Percentiles rank a stretch among this genome's conserved stretches.
Evolutionary conservation across 2,888 invertebrate genomes (phyloP).

Genomic region (Hydroisotoma schaefferi): DNA sequence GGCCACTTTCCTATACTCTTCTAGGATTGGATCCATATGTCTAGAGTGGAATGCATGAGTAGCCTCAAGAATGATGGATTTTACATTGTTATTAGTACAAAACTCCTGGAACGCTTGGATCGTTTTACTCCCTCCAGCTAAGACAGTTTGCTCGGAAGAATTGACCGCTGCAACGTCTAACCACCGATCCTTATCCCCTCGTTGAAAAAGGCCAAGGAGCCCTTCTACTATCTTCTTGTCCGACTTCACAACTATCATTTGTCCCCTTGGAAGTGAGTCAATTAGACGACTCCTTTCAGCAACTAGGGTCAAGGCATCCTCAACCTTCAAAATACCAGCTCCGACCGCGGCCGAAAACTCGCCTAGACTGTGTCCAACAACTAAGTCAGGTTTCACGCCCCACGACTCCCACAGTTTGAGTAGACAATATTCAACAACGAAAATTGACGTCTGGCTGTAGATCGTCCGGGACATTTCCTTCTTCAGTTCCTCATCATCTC

Average conservation of each 20-base stretch:
- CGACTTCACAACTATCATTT: conserved; percentile 12
- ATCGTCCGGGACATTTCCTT: not conserved
- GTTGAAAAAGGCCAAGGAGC: no score
- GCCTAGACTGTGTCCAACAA: conserved; percentile 16
- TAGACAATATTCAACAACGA: conserved; percentile 13
- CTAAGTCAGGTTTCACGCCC: conserved; percentile 13
- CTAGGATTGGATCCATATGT: conserved; percentile 15
- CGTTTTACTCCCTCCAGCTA: conserved; percentile 6
- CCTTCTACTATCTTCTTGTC: not conserved
- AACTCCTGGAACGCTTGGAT: conserved; percentile 1
- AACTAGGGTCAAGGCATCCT: conserved; percentile 4
- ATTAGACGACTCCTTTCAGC: not conserved
- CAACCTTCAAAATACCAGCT: not conserved
- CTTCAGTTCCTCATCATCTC: not conserved
- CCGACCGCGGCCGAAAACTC: conserved; percentile 16
- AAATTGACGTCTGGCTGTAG: conserved; percentile 9
- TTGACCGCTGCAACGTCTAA: conserved; percentile 6
- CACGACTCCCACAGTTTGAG: conserved; percentile 15
- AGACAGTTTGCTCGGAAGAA: not conserved
- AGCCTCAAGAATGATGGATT: conserved; percentile 12
- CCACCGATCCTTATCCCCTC: not conserved
- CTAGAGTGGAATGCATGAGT: conserved; percentile 21
- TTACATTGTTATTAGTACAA: conserved; percentile 3
- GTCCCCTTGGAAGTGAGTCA: conserved; percentile 1
- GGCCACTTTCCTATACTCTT: conserved; percentile 5